Conservation (phyloP, 2,888 invertebrate species). For the Himalopsyche anomala region DNA sequence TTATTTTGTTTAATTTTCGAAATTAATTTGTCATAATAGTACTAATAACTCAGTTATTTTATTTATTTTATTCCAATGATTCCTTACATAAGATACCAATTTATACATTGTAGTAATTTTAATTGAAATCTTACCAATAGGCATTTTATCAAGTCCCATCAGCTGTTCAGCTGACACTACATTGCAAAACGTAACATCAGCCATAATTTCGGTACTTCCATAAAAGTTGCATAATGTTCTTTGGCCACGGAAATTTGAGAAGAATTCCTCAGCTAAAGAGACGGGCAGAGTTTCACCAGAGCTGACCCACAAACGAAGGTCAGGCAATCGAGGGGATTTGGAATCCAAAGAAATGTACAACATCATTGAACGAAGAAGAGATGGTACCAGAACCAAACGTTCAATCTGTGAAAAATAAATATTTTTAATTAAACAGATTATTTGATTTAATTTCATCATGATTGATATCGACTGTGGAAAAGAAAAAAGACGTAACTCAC, state of each 20-base stretch:
- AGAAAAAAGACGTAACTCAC: too few relatives aligned
- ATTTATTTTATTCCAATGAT: too few relatives aligned
- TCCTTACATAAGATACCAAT: too few relatives aligned
- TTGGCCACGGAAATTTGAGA: conserved; percentile 82
- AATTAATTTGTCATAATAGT: too few relatives aligned
- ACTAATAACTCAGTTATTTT: too few relatives aligned
- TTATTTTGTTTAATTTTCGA: too few relatives aligned
- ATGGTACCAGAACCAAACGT: conserved; percentile 90
- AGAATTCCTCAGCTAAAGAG: conserved; percentile 85
- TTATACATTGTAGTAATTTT: too few relatives aligned
- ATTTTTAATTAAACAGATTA: neutral
- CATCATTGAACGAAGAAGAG: conserved; percentile 86
- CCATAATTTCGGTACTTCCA: conserved; percentile 95
- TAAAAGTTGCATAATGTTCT: conserved; percentile 90
- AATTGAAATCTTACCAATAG: conserved; percentile 81
- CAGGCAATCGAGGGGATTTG: conserved; percentile 73
- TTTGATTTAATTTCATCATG: too few relatives aligned
- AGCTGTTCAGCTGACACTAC: conserved; percentile 80
- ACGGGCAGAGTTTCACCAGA: conserved; percentile 89
- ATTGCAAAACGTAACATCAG: conserved; percentile 89
- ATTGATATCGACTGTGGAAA: too few relatives aligned
- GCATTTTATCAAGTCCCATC: conserved; percentile 82
- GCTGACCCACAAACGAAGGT: conserved; percentile 88
- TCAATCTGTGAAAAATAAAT: conserved; percentile 78
- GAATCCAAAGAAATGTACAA: conserved; percentile 83